Percentiles rank a stretch among this genome's conserved stretches.
These are phyloP conservation scores for Minunthozetes semirufus DNA, from an alignment of 2,888 invertebrate species.

Conservation along the genomic window DNA sequence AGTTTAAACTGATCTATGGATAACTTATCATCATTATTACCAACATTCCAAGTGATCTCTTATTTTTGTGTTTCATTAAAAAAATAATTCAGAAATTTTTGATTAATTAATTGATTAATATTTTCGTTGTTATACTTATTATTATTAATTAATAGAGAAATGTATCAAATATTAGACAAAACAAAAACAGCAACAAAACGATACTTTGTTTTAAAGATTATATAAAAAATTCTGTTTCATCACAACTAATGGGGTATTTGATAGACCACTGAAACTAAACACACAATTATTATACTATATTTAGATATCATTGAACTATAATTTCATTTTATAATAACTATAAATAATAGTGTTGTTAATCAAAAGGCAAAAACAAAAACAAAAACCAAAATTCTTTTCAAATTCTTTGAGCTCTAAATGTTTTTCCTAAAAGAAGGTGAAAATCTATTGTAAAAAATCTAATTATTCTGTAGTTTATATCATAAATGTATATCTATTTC, in stretches of 20 bases:
- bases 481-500: background rate
- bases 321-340: background rate
- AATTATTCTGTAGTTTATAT: too few species aligned
- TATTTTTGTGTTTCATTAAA: background rate
- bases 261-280: background rate
- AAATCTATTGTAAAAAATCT: background rate
- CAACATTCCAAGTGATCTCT: constrained; percentile 24
- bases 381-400: too few species aligned
- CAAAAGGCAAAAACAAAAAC: background rate
- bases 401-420: too few species aligned
- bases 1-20: background rate
- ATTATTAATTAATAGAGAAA: background rate
- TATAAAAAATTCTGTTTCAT: background rate
- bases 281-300: background rate
- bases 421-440: background rate
- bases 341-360: background rate
- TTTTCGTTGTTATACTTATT: background rate
- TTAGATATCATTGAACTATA: background rate
- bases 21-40: background rate
- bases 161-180: too few species aligned
- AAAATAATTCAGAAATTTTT: background rate
- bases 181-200: too few species aligned
- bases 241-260: background rate
- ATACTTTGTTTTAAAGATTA: background rate
- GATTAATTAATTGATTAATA: background rate